phyloP scores from a whole-genome alignment of 2,888 invertebrate genomes.

The Noctua comes region DNA sequence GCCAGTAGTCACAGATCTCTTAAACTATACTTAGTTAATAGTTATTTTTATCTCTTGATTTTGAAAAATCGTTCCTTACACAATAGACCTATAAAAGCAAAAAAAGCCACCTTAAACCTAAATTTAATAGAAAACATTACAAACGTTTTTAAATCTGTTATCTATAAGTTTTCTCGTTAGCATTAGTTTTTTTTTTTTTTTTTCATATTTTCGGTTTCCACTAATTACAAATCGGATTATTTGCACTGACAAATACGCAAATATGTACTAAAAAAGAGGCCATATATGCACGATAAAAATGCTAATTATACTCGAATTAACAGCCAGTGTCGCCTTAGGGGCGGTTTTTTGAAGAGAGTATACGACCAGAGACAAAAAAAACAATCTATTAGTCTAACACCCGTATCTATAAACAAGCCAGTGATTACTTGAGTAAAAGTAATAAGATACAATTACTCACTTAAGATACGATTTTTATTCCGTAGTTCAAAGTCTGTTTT shows the following conservation, averaged over 20 bases:
- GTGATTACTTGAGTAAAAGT: too few species aligned
- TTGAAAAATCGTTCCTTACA: conserved; percentile 19
- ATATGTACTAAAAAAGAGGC: background rate
- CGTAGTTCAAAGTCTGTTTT: too few species aligned
- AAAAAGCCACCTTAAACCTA: conserved; percentile 12
- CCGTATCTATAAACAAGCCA: too few species aligned
- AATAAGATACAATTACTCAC: too few species aligned
- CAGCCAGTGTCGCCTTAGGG: background rate
- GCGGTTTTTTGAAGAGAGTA: background rate
- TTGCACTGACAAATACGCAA: background rate
- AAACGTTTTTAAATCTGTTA: background rate
- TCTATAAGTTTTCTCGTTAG: background rate
- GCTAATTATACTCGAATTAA: background rate
- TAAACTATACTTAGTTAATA: background rate
- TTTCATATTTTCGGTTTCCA: background rate
- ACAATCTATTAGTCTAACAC: too few species aligned
- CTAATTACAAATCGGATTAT: background rate
- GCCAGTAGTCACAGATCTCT: conserved; percentile 42
- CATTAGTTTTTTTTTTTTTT: too few species aligned
- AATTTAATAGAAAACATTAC: conserved; percentile 21
- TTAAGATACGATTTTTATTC: too few species aligned
- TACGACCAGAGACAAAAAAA: too few species aligned
- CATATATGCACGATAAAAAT: background rate
- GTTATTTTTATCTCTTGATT: conserved; percentile 24
- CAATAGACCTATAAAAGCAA: conserved; percentile 25